Base-by-base conservation (phyloP, 2,113 vertebrate genomes). In the Synodontis membranacea region DNA sequence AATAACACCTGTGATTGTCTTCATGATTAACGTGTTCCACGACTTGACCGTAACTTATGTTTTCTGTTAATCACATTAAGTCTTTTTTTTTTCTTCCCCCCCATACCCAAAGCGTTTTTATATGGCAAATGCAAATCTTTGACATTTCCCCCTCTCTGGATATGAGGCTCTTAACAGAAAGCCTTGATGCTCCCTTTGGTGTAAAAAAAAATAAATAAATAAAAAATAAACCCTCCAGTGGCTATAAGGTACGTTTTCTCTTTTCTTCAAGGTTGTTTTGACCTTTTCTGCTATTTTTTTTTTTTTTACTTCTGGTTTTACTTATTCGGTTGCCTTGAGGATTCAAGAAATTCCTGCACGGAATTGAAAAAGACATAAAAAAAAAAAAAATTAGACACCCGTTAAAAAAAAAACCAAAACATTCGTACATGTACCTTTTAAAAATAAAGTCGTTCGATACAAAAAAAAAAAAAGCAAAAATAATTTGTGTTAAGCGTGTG, bases 111-210 rank as follows among this genome's bases (percentile, higher is more conserved):
- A 81, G 54, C 5, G 3, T n/a, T 64, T 66, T 80, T 80, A 64
- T 39, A 79, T 52, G 42, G 54, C 74, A 64, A 64, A 85, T 85
- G 84, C 11, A 79, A 64, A 85, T 85, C 6, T 50, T 2, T 66
- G 76, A 80, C 62, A 80, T 80, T 87, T 82, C 6, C 34, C 34
- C 42, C n/a, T 60, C 66, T 68, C 37, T 84, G 50, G 5, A 79
- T 68, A 23, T 54, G 48, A 84, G n/a, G 28, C 50, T 39, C 8
- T 58, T n/a, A n/a, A n/a, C 39, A 31, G 81, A 64, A 83, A 83
- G 5, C 1, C 8, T 25, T 7, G 44, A 58, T n/a, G 56, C 70
- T 56, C 37, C 72, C 7, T 86, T 82, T 74, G 19, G n/a, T 54
- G 9, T 15, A 39, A 52, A 84, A 44, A 70, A 80, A 68, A 39